phyloP scores from a whole-genome alignment of 2,113 vertebrate species.

The Actenoides hombroni region DNA sequence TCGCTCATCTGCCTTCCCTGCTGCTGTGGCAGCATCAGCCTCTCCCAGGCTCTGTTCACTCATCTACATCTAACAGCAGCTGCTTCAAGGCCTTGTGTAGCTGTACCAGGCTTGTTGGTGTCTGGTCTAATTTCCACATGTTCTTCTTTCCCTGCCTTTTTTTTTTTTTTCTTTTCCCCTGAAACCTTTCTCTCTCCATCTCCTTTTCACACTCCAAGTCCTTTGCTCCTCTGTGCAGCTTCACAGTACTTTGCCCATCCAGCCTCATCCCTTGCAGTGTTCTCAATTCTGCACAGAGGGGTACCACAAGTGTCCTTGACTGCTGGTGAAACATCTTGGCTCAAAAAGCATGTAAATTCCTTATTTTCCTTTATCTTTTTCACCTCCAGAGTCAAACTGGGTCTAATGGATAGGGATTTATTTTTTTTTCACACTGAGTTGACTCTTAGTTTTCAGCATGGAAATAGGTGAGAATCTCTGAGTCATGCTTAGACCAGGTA shows the following conservation, averaged over 20 bases:
- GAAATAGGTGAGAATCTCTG: not conserved
- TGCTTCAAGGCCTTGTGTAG: not conserved
- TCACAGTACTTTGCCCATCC: fast-evolving
- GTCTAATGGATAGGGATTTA: fast-evolving
- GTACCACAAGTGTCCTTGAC: fast-evolving
- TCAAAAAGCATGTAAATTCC: not conserved
- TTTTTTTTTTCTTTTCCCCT: not conserved
- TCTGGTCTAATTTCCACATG: not conserved
- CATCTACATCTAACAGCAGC: not conserved
- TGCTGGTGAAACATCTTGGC: not conserved
- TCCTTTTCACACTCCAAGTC: not conserved
- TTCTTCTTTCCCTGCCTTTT: not conserved
- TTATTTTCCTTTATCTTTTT: not conserved
- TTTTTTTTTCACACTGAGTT: not conserved
- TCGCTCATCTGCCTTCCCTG: not conserved
- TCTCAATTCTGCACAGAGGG: not conserved
- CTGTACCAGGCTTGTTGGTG: not conserved
- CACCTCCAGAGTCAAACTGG: not conserved
- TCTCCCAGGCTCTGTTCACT: not conserved
- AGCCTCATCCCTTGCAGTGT: not conserved
- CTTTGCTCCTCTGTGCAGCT: not conserved
- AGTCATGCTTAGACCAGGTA: not conserved
- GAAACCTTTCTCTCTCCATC: not conserved
- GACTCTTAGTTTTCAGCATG: not conserved
- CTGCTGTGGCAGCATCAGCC: not conserved